Evolutionary conservation across 2,797 vertebrate species (phyloP).

Genomic region (Urocyon cinereoargenteus): DNA sequence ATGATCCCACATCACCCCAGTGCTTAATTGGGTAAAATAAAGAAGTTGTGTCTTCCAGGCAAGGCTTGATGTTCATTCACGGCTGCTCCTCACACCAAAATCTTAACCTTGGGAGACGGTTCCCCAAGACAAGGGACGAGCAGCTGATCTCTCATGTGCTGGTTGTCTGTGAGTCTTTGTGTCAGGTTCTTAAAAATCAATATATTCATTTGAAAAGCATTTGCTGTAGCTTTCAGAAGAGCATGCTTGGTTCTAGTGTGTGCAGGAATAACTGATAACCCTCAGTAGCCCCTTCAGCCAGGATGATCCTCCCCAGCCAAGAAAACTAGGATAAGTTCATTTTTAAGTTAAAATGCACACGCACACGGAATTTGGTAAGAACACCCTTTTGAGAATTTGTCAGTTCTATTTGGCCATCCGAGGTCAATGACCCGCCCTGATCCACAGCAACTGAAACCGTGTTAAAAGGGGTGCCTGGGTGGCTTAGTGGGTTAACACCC

Average conservation of each 20-base stretch:
- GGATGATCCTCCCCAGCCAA: accelerated
- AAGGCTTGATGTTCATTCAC: accelerated
- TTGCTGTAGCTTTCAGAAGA: not conserved
- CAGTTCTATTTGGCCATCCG: not conserved
- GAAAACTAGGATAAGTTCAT: not conserved
- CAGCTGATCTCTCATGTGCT: accelerated
- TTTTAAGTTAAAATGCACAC: not conserved
- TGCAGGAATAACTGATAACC: accelerated
- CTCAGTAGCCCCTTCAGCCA: accelerated
- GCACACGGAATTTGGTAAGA: not conserved
- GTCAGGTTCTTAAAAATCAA: not conserved
- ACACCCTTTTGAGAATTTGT: not conserved
- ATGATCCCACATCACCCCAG: accelerated
- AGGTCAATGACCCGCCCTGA: not conserved
- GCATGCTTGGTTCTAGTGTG: accelerated
- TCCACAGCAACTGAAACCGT: not conserved
- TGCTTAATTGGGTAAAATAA: not conserved
- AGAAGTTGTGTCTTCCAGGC: not conserved
- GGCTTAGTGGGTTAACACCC: not conserved
- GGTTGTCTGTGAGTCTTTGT: not conserved
- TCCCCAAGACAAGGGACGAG: not conserved
- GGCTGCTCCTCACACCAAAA: accelerated
- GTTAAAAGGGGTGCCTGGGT: not conserved
- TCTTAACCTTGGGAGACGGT: not conserved
- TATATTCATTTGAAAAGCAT: not conserved